These are phyloP conservation scores for Pandion haliaetus DNA, from an alignment of 2,113 vertebrate genomes.

Conservation along the genomic window DNA sequence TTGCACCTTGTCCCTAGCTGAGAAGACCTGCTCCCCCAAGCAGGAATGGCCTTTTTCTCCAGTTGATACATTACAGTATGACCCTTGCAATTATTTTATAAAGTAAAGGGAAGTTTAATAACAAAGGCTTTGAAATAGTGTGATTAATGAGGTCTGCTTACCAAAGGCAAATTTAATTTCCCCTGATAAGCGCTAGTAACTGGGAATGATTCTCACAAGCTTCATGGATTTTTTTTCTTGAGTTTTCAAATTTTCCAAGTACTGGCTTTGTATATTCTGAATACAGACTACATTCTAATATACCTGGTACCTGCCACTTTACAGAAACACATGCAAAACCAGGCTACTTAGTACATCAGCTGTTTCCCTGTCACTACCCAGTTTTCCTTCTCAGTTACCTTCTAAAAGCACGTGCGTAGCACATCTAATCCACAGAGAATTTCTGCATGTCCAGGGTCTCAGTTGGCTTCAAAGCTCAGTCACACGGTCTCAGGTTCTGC, in stretches of 20 bases:
- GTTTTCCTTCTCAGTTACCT: neutral
- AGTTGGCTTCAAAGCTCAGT: neutral
- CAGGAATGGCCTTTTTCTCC: neutral
- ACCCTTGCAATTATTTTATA: neutral
- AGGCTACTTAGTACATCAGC: neutral
- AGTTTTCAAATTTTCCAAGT: neutral
- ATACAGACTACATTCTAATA: neutral
- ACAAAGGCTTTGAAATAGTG: neutral
- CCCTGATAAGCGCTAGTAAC: neutral
- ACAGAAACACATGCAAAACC: neutral
- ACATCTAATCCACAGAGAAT: neutral
- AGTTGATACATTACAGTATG: neutral
- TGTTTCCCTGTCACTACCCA: neutral
- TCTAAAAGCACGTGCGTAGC: neutral
- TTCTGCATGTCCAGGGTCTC: neutral
- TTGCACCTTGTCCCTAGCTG: neutral
- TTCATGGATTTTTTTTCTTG: neutral
- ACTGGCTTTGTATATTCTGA: neutral
- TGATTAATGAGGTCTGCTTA: conserved; percentile 49
- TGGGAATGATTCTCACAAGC: neutral
- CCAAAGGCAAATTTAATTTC: conserved; percentile 30
- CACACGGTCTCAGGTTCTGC: neutral
- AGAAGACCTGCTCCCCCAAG: neutral
- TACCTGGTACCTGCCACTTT: neutral
- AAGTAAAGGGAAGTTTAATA: neutral